Evolutionary conservation across 2,797 vertebrate genomes (phyloP), one percentile per base, ranked within the genome.

Genomic region (Tokudaia muenninki): DNA sequence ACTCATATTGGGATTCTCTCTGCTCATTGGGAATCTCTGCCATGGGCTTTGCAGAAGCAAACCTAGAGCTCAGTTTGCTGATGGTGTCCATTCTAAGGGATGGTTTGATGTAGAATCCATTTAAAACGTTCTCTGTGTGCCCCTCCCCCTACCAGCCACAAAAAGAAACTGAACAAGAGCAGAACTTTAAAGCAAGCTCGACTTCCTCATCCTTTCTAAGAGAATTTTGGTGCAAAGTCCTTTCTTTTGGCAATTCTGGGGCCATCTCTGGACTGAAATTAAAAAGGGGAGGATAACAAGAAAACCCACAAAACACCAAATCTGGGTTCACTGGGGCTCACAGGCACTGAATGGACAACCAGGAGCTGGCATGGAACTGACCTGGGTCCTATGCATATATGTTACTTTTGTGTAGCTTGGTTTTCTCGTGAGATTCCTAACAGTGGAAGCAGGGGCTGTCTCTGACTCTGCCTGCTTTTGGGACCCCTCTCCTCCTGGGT

Each of bases 161-260:
- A 91, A 91, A 31, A 94, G 70, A 44, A 78, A 72, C 67, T 37
- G n/a, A 50, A 47, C 80, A 81, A 94, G 93, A 91, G 78, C 22
- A 90, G 14, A 87, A 44, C 55, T 88, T 94, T 47, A 34, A 22
- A 94, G 67, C n/a, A 72, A 94, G 72, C n/a, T 41, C 50, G 70
- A 26, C 31, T 50, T 21, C 29, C 16, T 44, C 1, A 19, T 4
- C 31, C 57, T 34, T 87, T 92, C 79, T 93, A 70, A 9, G 55
- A 61, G 80, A 92, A 72, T 63, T 87, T 24, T 31, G n/a, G 37
- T 9, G n/a, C 29, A 41, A 79, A 78, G 26, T 9, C 19, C 29
- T 87, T 90, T 34, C 41, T 59, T 37, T 82, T 84, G 55, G 61
- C 75, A 92, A 70, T 59, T 57, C 65, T 44, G 65, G 84, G 67